Conservation (phyloP, 2,888 invertebrate genomes). For the Eubasilissa splendida region DNA sequence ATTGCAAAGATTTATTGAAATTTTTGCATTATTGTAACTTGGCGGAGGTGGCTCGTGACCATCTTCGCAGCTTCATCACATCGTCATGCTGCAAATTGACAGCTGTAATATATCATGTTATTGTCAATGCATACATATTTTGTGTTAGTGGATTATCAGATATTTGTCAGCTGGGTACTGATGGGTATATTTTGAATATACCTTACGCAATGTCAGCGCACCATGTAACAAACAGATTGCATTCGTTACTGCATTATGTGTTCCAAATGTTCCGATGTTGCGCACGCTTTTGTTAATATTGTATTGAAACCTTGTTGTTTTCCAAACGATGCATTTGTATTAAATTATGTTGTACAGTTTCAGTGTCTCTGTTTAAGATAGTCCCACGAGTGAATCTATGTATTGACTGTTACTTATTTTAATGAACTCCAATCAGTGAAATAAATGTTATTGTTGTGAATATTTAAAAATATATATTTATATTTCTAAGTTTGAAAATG, state of each 20-base stretch:
- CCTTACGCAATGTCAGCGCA: conserved; percentile 1
- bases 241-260: not conserved
- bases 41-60: conserved; percentile 6
- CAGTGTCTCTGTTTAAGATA: conserved; percentile 21
- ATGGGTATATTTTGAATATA: not conserved
- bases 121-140: not conserved
- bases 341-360: conserved; percentile 28
- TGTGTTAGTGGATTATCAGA: not conserved
- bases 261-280: not conserved
- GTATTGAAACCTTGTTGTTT: not conserved
- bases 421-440: conserved; percentile 35
- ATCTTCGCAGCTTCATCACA: not conserved
- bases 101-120: not conserved
- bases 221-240: not conserved
- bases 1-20: conserved; percentile 10
- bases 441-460: conserved; percentile 41
- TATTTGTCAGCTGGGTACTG: not conserved
- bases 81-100: conserved; percentile 32
- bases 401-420: conserved; percentile 33
- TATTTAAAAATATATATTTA: conserved; percentile 28
- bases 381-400: conserved; percentile 4
- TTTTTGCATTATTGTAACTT: conserved; percentile 24
- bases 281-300: not conserved
- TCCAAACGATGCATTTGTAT: conserved; percentile 28
- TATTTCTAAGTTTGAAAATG: conserved; percentile 33